Percentiles rank a stretch among this genome's conserved stretches.
These are phyloP conservation scores for Amblyopsis hoosieri DNA, from an alignment of 2,797 vertebrate species.

Conservation along the genomic window DNA sequence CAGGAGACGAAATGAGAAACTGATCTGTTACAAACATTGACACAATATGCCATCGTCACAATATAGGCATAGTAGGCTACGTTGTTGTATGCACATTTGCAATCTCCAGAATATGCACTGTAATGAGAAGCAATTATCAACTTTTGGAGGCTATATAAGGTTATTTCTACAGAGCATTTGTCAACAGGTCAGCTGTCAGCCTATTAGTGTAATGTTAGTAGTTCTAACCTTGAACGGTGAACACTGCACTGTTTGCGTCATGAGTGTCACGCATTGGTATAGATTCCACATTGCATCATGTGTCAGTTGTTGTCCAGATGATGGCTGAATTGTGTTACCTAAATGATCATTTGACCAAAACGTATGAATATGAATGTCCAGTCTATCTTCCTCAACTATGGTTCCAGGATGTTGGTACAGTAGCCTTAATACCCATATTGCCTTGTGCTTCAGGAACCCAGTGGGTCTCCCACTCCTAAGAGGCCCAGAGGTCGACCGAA, in stretches of 20 bases:
- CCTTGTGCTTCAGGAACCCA: constrained; percentile 82
- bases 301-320: no score
- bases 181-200: constrained; percentile 59
- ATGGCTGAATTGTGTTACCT: no score
- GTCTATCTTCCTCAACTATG: no score
- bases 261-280: not conserved
- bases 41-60: constrained; percentile 19
- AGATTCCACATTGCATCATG: no score
- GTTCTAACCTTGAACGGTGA: constrained; percentile 56
- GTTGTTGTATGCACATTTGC: no score
- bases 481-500: constrained; percentile 92
- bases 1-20: constrained; percentile 50
- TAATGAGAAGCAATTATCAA: not conserved
- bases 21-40: constrained; percentile 32
- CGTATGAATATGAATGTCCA: no score
- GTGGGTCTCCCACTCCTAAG: constrained; percentile 91
- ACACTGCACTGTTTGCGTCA: constrained; percentile 35
- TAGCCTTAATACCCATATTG: not conserved
- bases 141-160: not conserved
- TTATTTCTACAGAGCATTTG: constrained; percentile 8
- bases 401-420: no score
- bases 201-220: constrained; percentile 45
- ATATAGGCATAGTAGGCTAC: not conserved
- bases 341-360: no score
- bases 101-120: no score